These are phyloP conservation scores for Drosophila mayri DNA, from an alignment of 1,140 invertebrate species.

Conservation along the genomic window DNA sequence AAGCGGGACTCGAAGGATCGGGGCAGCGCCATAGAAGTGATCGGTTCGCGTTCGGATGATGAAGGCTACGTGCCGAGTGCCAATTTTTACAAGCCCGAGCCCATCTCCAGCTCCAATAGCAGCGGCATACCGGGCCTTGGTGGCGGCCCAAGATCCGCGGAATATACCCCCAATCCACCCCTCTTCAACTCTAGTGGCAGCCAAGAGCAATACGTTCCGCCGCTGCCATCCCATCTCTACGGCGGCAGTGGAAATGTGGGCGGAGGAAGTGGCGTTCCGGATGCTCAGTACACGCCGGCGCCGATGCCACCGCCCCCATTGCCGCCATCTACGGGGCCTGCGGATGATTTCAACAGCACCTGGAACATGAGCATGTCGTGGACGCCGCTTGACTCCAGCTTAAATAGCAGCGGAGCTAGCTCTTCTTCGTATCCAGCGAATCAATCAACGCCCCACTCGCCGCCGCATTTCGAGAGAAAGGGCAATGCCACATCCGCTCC, in stretches of 20 bases:
- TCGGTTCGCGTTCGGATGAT: constrained; percentile 84
- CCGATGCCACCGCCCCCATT: constrained; percentile 86
- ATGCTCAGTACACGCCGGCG: constrained; percentile 78
- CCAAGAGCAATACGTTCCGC: constrained; percentile 65
- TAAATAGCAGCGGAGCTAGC: constrained; percentile 66
- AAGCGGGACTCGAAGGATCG: constrained; percentile 71
- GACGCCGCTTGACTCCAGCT: constrained; percentile 71
- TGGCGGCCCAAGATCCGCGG: constrained; percentile 28
- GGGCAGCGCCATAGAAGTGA: constrained; percentile 86
- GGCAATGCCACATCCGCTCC: constrained; percentile 85
- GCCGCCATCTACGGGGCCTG: constrained; percentile 82
- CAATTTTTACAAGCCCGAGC: constrained; percentile 73
- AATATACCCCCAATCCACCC: constrained; percentile 60
- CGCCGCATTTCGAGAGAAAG: constrained; percentile 88
- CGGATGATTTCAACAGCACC: constrained; percentile 71
- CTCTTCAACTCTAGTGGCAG: constrained; percentile 32
- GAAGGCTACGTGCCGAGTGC: constrained; percentile 68
- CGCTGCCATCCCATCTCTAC: constrained; percentile 62
- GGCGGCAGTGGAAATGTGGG: constrained; percentile 27
- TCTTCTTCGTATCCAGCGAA: constrained; percentile 60
- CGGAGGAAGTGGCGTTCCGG: constrained; percentile 2
- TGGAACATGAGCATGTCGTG: constrained; percentile 84
- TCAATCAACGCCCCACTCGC: constrained; percentile 87
- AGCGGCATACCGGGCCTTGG: constrained; percentile 65
- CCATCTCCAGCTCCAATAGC: constrained; percentile 43